Conservation (phyloP, 2,797 vertebrate species). For the Gila robusta region DNA sequence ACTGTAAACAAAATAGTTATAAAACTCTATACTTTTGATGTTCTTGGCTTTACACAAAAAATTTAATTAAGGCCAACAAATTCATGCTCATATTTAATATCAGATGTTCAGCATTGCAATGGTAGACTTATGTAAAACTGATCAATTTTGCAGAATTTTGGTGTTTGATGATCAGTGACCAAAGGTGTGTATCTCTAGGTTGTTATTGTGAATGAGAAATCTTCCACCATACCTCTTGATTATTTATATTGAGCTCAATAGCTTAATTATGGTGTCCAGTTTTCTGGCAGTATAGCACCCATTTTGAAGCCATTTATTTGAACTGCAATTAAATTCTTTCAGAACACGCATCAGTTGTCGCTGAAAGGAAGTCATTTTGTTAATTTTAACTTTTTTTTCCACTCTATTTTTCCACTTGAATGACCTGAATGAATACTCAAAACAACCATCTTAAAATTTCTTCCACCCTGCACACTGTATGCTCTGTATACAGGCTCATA, state of each 20-base stretch:
- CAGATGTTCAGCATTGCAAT: conserved; percentile 15
- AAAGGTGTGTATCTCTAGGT: conserved; percentile 54
- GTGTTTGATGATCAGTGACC: conserved; percentile 55
- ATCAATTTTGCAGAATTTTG: conserved; percentile 25
- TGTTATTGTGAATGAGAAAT: conserved; percentile 25
- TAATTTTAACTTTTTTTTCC: neutral
- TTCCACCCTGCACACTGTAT: conserved; percentile 30
- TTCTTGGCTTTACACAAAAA: conserved; percentile 2
- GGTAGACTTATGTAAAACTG: conserved; percentile 21
- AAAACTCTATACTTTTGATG: conserved; percentile 4
- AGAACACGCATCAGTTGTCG: neutral
- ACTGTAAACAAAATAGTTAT: conserved; percentile 51
- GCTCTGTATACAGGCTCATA: conserved; percentile 20
- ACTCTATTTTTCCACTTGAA: conserved; percentile 14
- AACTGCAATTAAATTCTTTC: conserved; percentile 23
- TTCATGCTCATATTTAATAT: conserved; percentile 28
- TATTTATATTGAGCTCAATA: conserved; percentile 21
- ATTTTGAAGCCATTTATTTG: conserved; percentile 40
- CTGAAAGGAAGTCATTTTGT: conserved; percentile 40
- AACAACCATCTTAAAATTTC: conserved; percentile 22
- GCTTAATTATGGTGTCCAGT: conserved; percentile 12
- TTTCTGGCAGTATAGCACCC: neutral
- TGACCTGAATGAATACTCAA: conserved; percentile 19
- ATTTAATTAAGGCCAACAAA: conserved; percentile 22
- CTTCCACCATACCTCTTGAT: conserved; percentile 30